Base-by-base conservation (phyloP, 2,113 vertebrate species). In the Leptobrachium ailaonicum region DNA sequence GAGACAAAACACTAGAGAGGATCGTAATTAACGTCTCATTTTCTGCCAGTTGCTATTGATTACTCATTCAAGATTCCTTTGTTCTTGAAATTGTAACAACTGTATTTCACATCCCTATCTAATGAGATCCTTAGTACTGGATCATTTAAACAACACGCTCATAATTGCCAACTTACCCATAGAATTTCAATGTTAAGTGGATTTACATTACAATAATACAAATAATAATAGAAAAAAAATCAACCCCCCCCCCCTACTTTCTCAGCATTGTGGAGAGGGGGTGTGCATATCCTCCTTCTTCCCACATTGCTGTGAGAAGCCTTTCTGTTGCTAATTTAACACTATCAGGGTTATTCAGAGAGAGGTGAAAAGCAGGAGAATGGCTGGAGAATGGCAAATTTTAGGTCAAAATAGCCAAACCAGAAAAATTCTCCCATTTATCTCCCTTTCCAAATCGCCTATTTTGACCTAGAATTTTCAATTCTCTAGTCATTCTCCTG, bases 1-100 rank as follows among this genome's bases (percentile, higher is more conserved):
- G 88, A 92, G 88, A 92, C 89, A 91, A 92, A 92, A 91, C 88
- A 88, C 87, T 83, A 73, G 86, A 93, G 89, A 90, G 86, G 83
- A 89, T 91, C 83, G 83, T 93, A 93, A 93, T 94, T 92, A 92
- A 92, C 88, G 87, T 89, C 89, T 93, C 88, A 88, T 93, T 93
- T 93, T 91, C 88, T 90, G 87, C 87, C 87, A 86, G 90, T 92
- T 92, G 89, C 88, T 93, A 91, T 93, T 94, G 91, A 94, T 94
- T 93, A 92, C 91, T 92, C 89, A 92, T 94, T 93, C 90, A 94
- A 83, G 84, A 86, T 87, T 83, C 82, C 86, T 91, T 94, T 93
- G 90, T 94, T 94, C 89, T 90, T 86, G 85, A 87, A 90, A 92
- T 90, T 89, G 85, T 92, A 90, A 90, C 88, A 89, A 88, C 87